Conservation (phyloP, 2,888 invertebrate species). For the Leucozona laternaria region DNA sequence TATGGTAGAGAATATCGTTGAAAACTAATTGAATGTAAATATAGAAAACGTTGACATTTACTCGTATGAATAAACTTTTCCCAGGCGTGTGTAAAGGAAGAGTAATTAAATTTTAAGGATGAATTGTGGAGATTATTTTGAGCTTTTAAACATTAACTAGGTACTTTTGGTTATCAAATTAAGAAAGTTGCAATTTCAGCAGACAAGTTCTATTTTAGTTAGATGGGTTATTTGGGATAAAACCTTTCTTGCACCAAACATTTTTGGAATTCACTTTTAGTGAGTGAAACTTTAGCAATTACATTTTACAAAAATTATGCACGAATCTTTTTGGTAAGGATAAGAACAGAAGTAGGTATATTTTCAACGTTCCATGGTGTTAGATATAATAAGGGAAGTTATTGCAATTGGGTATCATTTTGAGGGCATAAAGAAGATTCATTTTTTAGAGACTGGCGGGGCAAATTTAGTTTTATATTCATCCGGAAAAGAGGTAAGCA, state of each 20-base stretch:
- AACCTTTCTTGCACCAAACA: not conserved
- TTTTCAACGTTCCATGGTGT: too few species aligned
- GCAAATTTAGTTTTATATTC: too few species aligned
- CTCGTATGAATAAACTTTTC: constrained; percentile 22
- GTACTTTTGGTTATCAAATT: constrained; percentile 10
- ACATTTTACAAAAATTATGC: not conserved
- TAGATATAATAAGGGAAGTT: too few species aligned
- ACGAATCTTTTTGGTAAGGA: not conserved
- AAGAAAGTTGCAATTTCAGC: not conserved
- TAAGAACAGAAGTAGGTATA: not conserved
- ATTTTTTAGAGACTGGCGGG: too few species aligned
- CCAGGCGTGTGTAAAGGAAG: not conserved
- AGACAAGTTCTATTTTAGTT: not conserved
- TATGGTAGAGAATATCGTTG: constrained; percentile 20
- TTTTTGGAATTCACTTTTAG: not conserved
- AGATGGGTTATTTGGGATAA: not conserved
- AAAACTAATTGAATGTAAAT: constrained; percentile 31
- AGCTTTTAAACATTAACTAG: not conserved
- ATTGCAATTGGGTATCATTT: too few species aligned
- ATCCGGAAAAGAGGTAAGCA: too few species aligned
- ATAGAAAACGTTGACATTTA: constrained; percentile 17
- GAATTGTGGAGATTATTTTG: not conserved
- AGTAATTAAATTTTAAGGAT: not conserved
- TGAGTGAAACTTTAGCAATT: not conserved
- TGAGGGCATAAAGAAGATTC: too few species aligned